phyloP scores from a whole-genome alignment of 2,888 invertebrate genomes.

The Eutolmus rufibarbis region DNA sequence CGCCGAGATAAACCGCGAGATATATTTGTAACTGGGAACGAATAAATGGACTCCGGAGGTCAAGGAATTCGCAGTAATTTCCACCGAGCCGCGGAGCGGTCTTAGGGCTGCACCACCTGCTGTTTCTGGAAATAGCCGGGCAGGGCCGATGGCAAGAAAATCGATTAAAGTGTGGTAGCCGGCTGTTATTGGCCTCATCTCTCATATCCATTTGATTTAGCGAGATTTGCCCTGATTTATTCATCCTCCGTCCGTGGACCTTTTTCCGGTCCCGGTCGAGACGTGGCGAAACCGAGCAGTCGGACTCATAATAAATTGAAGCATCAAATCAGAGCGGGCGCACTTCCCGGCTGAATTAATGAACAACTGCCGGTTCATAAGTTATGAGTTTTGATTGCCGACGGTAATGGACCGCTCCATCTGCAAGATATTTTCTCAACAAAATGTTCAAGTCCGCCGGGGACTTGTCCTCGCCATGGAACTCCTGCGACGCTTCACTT shows the following conservation, averaged over 20 bases:
- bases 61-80: not conserved
- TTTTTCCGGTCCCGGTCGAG: not conserved
- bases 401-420: not conserved
- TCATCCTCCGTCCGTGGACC: not conserved
- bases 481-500: not conserved
- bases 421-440: not conserved
- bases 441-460: not conserved
- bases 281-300: not conserved
- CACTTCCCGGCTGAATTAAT: constrained; percentile 13
- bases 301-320: constrained; percentile 1
- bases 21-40: constrained; percentile 12
- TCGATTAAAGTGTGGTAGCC: constrained; percentile 35
- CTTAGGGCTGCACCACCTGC: constrained; percentile 4
- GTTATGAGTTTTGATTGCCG: constrained; percentile 23
- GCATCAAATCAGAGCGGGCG: not conserved
- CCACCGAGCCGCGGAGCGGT: not conserved
- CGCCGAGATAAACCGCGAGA: not conserved
- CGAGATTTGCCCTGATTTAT: constrained; percentile 11
- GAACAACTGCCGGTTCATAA: not conserved
- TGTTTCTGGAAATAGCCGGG: not conserved
- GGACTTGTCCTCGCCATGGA: not conserved
- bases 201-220: constrained; percentile 33
- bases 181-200: constrained; percentile 27
- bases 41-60: constrained; percentile 5
- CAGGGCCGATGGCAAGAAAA: not conserved